A percentile compares a stretch with the other conserved stretches of the same genome.
Conservation (phyloP, 2,797 vertebrate genomes). For the Paratrypauchen microcephalus region DNA sequence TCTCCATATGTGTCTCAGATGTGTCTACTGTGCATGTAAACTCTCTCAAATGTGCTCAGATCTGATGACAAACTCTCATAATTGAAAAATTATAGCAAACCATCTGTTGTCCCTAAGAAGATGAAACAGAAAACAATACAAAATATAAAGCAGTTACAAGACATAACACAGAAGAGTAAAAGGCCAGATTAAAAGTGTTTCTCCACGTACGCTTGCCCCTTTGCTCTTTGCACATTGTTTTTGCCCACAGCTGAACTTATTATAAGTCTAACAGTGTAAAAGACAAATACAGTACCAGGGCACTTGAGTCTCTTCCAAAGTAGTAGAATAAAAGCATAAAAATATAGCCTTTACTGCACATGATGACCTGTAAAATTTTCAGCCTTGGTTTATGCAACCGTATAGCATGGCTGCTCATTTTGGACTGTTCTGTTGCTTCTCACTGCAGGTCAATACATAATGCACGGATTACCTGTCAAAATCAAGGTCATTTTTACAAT, state of each 20-base stretch:
- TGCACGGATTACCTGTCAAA: not conserved
- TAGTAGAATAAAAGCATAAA: constrained; percentile 10
- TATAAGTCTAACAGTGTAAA: constrained; percentile 1
- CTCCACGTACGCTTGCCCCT: not conserved
- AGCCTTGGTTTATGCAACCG: constrained; percentile 40
- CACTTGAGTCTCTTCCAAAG: constrained; percentile 34
- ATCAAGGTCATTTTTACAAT: too few species aligned
- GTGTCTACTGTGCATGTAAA: not conserved
- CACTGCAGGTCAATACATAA: not conserved
- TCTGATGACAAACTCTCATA: not conserved
- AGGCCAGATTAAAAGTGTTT: not conserved
- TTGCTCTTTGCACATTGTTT: constrained; percentile 45
- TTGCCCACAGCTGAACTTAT: constrained; percentile 31
- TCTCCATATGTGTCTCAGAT: constrained; percentile 35
- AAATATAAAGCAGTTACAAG: too few species aligned
- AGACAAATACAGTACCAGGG: constrained; percentile 34
- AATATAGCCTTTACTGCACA: not conserved
- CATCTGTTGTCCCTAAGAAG: too few species aligned
- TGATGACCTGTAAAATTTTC: constrained; percentile 50
- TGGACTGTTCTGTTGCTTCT: constrained; percentile 44
- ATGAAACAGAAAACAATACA: too few species aligned
- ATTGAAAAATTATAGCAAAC: not conserved
- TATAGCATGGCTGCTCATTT: constrained; percentile 50
- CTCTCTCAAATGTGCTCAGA: not conserved
- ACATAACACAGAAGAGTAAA: too few species aligned